phyloP scores from a whole-genome alignment of 2,888 invertebrate genomes.

The Andrena chrysosceles region DNA sequence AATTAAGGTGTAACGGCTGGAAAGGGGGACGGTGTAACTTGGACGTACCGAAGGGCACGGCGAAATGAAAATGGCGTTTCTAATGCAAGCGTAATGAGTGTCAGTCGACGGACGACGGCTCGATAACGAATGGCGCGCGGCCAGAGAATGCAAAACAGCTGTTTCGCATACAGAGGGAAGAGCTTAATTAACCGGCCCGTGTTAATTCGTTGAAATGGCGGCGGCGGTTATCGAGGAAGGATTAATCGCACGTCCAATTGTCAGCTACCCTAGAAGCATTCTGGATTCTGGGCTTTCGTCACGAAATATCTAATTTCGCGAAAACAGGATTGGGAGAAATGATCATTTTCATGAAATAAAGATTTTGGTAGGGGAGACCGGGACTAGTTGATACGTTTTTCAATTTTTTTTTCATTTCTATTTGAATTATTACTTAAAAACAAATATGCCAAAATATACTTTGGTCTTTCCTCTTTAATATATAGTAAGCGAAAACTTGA shows the following conservation, averaged over 20 bases:
- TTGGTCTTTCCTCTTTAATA: no score
- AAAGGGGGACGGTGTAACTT: neutral
- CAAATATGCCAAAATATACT: no score
- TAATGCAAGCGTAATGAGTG: slow-evolving; percentile 39
- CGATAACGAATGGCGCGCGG: slow-evolving; percentile 51
- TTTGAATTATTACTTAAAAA: no score
- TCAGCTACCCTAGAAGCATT: slow-evolving; percentile 9
- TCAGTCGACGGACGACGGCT: slow-evolving; percentile 22
- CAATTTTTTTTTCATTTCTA: no score
- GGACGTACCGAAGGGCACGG: slow-evolving; percentile 14
- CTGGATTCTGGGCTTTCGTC: slow-evolving; percentile 9
- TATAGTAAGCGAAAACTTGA: no score
- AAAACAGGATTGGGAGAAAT: neutral
- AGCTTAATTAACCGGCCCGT: slow-evolving; percentile 50
- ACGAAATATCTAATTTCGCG: neutral
- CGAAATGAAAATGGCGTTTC: slow-evolving; percentile 38
- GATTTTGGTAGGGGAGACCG: no score
- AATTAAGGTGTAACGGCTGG: slow-evolving; percentile 7
- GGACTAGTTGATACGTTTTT: neutral
- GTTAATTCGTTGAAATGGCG: slow-evolving; percentile 48
- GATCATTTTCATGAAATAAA: neutral
- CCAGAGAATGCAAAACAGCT: slow-evolving; percentile 58
- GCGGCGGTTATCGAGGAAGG: slow-evolving; percentile 46
- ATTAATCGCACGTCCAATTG: slow-evolving; percentile 45
- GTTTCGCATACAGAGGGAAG: slow-evolving; percentile 47